Base-by-base conservation (phyloP, 2,888 invertebrate genomes). In the Pecten maximus region DNA sequence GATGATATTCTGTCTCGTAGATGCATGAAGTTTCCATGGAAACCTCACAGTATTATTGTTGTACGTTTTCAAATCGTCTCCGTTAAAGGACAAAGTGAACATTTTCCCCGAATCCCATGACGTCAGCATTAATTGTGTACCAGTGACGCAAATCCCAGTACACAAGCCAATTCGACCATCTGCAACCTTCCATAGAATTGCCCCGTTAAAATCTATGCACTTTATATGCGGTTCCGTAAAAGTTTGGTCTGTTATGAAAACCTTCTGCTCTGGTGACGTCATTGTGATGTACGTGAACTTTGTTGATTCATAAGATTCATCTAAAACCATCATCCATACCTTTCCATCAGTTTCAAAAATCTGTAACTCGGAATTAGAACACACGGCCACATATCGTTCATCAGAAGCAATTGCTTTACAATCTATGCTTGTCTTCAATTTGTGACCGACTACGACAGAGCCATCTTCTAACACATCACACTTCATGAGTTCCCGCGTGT, bases 191-290 rank as follows among this genome's bases (percentile, higher is more conserved):
- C 91, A 91, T 19, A 89, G 28, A 15, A 89, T 88, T 12, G 87
- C 89, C n/a, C 91, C 91, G 28, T 50, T 86, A 50, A 90, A 89
- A 15, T 89, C 40, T 15, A 91, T 4, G 54, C 90, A 90, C 0
- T 88, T 12, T n/a, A 91, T 19, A n/a, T 91, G 88, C 28, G 91
- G 91, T 28, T 90, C 89, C 0, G 90, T 87, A 40, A 89, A 91
- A 39, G 89, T 90, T 60, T 91, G 91, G 74, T 91, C 90, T 2
- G 91, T 90, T 28, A 91, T n/a, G 87, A 90, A 91, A 15, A 91
- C 86, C 54, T 89, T 74, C n/a, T 90, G 35, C 40, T 60, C 40
- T 39, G 48, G 15, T 0, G 89, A 88, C 28, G 90, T 90, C 3
- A 91, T 60, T 10, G 89, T 89, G 2, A 88, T 89, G 48, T 91